Conservation (phyloP, 2,888 invertebrate genomes). For the Diarsia rubi region DNA sequence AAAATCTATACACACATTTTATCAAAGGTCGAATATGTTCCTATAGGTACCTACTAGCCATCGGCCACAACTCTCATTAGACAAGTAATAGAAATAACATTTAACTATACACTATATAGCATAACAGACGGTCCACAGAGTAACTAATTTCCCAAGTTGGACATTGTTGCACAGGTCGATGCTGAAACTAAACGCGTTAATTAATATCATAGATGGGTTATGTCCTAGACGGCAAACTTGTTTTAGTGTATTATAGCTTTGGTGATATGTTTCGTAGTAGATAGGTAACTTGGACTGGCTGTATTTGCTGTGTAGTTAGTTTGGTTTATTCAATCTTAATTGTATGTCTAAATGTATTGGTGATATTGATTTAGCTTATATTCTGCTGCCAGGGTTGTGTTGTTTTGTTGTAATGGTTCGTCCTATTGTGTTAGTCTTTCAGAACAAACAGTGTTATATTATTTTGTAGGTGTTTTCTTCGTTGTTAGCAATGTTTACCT, state of each 20-base stretch:
- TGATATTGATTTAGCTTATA: background rate
- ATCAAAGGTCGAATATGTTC: background rate
- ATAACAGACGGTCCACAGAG: constrained; percentile 51
- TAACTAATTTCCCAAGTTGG: constrained; percentile 70
- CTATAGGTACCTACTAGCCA: background rate
- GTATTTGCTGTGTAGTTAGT: constrained; percentile 9
- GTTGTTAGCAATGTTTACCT: background rate
- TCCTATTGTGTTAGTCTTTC: background rate
- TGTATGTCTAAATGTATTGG: background rate
- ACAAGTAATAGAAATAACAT: constrained; percentile 39
- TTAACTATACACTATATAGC: constrained; percentile 27
- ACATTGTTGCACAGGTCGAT: constrained; percentile 65
- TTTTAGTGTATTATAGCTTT: constrained; percentile 30
- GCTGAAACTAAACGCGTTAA: constrained; percentile 63
- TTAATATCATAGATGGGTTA: constrained; percentile 64
- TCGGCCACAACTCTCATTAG: constrained; percentile 4
- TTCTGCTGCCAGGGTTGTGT: background rate
- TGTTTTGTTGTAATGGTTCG: background rate
- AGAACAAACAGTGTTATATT: background rate
- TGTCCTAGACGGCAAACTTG: constrained; percentile 46
- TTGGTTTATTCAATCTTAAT: constrained; percentile 13
- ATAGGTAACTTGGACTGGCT: constrained; percentile 15
- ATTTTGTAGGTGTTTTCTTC: background rate
- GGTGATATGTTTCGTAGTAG: constrained; percentile 26
- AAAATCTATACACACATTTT: background rate